Conservation (phyloP, 1,140 invertebrate genomes). For the Zaprionus davidi region DNA sequence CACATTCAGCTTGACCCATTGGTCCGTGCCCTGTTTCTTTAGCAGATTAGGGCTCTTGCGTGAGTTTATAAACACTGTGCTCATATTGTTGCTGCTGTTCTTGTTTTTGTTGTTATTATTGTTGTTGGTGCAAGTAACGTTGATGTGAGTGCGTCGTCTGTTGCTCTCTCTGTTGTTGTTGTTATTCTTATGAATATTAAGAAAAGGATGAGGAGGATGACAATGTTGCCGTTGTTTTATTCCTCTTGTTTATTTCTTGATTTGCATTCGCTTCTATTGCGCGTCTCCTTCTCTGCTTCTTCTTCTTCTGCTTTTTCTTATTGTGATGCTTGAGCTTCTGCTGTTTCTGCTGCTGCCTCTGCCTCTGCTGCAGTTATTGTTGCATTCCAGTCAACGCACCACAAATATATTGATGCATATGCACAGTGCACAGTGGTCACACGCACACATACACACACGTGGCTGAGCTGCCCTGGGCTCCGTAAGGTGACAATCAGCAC, state of each 20-base stretch:
- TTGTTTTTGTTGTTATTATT: neutral
- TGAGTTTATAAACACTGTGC: constrained; percentile 83
- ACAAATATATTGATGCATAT: constrained; percentile 3
- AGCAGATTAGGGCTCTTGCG: constrained; percentile 82
- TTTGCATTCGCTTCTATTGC: neutral
- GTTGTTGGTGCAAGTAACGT: constrained; percentile 14
- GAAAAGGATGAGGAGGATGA: constrained; percentile 19
- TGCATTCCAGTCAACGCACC: constrained; percentile 28
- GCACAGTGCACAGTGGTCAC: constrained; percentile 3
- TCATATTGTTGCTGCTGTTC: constrained; percentile 63
- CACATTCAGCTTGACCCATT: constrained; percentile 95
- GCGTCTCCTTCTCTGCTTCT: constrained; percentile 1
- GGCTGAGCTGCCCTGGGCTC: constrained; percentile 11
- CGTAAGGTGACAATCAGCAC: constrained; percentile 13
- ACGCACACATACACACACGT: constrained; percentile 33
- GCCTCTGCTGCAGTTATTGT: constrained; percentile 13
- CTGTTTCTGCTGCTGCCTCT: neutral
- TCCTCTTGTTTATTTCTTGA: constrained; percentile 9
- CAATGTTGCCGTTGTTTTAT: constrained; percentile 22
- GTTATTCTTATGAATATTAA: constrained; percentile 9
- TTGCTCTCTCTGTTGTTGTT: constrained; percentile 9
- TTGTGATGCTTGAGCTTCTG: neutral
- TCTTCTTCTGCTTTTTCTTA: neutral
- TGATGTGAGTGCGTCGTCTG: neutral
- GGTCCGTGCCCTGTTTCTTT: constrained; percentile 83